Conservation (phyloP, 2,113 vertebrate genomes). For the Miniopterus natalensis region DNA sequence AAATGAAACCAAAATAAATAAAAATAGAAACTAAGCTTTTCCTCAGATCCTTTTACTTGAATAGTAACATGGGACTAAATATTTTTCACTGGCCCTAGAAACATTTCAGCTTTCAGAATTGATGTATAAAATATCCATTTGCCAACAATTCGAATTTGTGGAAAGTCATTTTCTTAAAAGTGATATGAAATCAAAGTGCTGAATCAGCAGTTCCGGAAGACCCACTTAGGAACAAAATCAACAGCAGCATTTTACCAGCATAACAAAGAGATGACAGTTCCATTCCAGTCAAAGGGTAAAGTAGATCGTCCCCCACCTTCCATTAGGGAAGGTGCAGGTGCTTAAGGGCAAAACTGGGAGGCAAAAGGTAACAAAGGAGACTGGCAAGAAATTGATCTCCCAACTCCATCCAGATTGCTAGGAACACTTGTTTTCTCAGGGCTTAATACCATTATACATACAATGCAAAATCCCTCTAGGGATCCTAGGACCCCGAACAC, state of each 20-base stretch:
- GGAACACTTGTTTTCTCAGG: not conserved
- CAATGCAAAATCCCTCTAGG: not conserved
- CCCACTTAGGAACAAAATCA: not conserved
- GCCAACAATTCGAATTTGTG: not conserved
- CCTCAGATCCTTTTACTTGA: not conserved
- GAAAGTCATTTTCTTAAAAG: constrained; percentile 28
- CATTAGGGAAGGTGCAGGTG: not conserved
- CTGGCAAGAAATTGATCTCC: not conserved
- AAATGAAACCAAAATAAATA: not conserved
- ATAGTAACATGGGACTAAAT: not conserved
- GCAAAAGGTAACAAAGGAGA: constrained; percentile 46
- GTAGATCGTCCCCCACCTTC: not conserved
- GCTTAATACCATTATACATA: not conserved
- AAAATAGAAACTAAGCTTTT: not conserved
- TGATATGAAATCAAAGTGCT: not conserved
- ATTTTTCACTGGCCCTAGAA: not conserved
- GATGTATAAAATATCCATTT: not conserved
- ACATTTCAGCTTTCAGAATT: constrained; percentile 13
- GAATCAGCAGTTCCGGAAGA: constrained; percentile 20
- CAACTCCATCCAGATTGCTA: constrained; percentile 29
- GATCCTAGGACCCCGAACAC: not conserved
- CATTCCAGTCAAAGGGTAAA: not conserved
- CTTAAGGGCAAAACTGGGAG: not conserved
- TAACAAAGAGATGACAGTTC: constrained; percentile 12
- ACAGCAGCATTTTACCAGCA: not conserved